Base-by-base conservation (phyloP, 2,888 invertebrate species). In the Epinotia brunnichana region DNA sequence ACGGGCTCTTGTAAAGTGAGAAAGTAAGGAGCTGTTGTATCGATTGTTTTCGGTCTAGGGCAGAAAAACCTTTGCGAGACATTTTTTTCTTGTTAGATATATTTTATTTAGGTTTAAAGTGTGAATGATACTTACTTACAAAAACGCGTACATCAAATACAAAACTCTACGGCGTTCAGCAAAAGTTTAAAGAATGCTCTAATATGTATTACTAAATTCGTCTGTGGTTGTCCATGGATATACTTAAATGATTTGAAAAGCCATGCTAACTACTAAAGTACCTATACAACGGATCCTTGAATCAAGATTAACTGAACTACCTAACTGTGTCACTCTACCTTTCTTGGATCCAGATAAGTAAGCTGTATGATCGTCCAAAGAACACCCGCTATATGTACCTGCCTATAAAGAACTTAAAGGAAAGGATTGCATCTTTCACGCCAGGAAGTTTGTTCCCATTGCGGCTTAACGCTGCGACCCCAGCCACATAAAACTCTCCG, bases 401-500 rank as follows among this genome's bases (percentile, higher is more conserved):
- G 5, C 15, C 29, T 7, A 62, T 62, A 62, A 62, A 62, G 62
- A 69, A 73, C 53, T 73, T 64, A 69, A 69, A 41, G 66, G 53
- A 66, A 70, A 70, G 70, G 60, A 74, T 64, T 72, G 74, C 73
- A 63, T 57, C 70, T 69, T 74, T 63, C 63, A 57, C 74, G 72
- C 63, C 35, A 53, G 66, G 66, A 69, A 63, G 72, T 74, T 73
- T 68, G 68, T 73, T 73, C 75, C 72, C 73, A 73, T 71, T 75
- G 74, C 35, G 76, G 74, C 75, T 75, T 69, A 74, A 54, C 69
- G 76, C 74, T 78, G 78, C 78, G 80, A 79, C 77, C 77, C 67
- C 74, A 69, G 76, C 78, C 79, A 76, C 83, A 87, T 91, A 91
- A 91, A 91, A 80, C 83, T 87, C 77, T 79, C 76, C 74, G 79